These are phyloP conservation scores for Chamaetylas fuelleborni DNA, from an alignment of 2,113 vertebrate genomes.

Conservation along the genomic window DNA sequence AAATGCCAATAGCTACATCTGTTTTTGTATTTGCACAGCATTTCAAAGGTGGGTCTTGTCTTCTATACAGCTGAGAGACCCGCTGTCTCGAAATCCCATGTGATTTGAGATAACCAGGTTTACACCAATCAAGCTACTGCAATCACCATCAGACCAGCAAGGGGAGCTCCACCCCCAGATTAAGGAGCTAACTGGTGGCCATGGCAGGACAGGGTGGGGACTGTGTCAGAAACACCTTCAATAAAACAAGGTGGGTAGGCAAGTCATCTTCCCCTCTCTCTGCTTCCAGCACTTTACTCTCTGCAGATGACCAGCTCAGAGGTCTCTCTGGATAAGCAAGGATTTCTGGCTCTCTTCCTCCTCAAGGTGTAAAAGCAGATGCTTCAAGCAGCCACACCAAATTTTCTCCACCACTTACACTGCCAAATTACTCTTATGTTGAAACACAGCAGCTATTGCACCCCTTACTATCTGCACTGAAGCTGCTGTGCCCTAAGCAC, in stretches of 20 bases:
- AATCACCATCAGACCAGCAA: not conserved
- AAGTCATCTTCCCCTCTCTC: not conserved
- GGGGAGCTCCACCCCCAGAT: not conserved
- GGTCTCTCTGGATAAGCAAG: not conserved
- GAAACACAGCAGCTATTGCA: not conserved
- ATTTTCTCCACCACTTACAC: not conserved
- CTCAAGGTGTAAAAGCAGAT: not conserved
- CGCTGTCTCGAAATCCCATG: not conserved
- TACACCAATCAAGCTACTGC: not conserved
- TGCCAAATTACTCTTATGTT: not conserved
- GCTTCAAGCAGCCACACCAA: not conserved
- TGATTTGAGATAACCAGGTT: not conserved
- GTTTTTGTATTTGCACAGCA: not conserved
- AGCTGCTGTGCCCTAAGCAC: not conserved
- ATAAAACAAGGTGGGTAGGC: not conserved
- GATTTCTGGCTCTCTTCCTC: not conserved
- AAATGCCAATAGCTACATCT: not conserved
- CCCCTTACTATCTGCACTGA: not conserved
- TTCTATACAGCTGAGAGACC: not conserved
- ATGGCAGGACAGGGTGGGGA: accelerated
- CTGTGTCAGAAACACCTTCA: not conserved
- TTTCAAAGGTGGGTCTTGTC: not conserved
- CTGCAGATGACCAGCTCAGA: not conserved
- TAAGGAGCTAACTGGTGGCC: not conserved
- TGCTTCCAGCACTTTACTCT: not conserved